Conservation (phyloP, 2,888 invertebrate genomes). For the Emmelina monodactyla region DNA sequence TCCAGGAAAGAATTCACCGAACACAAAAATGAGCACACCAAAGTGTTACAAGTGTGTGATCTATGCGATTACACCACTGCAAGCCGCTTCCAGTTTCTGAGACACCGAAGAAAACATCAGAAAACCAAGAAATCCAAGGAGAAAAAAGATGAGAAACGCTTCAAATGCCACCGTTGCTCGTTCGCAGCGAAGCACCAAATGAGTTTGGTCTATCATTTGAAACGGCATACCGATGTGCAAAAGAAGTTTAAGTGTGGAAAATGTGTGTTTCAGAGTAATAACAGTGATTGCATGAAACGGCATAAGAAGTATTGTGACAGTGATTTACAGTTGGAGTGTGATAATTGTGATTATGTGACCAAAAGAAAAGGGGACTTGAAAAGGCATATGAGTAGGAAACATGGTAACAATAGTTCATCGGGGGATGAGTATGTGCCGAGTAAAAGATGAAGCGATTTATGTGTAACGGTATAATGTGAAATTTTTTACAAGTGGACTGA, state of each 20-base stretch:
- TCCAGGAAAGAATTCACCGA: slow-evolving; percentile 16
- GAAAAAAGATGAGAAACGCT: slow-evolving; percentile 27
- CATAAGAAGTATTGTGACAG: too few relatives aligned
- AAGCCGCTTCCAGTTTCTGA: slow-evolving; percentile 24
- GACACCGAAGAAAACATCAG: slow-evolving; percentile 34
- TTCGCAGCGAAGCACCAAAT: slow-evolving; percentile 39
- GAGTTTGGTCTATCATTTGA: slow-evolving; percentile 38
- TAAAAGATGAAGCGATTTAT: too few relatives aligned
- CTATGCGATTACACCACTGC: slow-evolving; percentile 34
- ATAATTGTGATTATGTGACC: slow-evolving; percentile 24
- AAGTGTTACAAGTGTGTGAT: slow-evolving; percentile 22
- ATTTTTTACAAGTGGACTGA: too few relatives aligned
- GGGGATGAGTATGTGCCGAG: too few relatives aligned
- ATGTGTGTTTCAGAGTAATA: too few relatives aligned
- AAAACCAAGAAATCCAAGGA: too few relatives aligned
- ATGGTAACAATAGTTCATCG: too few relatives aligned
- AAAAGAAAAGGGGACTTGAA: slow-evolving; percentile 14
- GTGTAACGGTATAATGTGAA: too few relatives aligned
- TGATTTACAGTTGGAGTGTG: slow-evolving; percentile 23
- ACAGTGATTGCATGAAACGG: too few relatives aligned
- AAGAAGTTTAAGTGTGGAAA: not conserved
- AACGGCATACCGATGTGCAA: not conserved
- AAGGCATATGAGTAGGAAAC: slow-evolving; percentile 1
- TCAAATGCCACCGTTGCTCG: slow-evolving; percentile 34
- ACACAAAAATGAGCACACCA: slow-evolving; percentile 20